phyloP scores from a whole-genome alignment of 1,140 invertebrate genomes.

The Diploscapter pachys region DNA sequence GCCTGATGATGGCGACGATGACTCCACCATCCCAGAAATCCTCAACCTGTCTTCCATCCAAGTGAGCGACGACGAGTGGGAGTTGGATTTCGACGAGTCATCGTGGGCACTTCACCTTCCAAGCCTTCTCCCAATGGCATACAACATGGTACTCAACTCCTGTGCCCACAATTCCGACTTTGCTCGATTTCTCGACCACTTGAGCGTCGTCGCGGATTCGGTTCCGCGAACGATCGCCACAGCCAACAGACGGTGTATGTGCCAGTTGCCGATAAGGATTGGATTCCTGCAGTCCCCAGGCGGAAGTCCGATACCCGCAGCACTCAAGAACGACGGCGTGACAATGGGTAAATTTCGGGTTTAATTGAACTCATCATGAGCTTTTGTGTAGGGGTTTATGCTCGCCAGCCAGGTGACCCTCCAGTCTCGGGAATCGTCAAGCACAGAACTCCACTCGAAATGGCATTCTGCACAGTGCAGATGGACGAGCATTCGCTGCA shows the following conservation, averaged over 20 bases:
- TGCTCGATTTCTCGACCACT: constrained; percentile 25
- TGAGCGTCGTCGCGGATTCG: constrained; percentile 17
- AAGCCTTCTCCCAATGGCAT: constrained; percentile 17
- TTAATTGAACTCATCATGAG: too few species aligned
- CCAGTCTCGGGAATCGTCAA: constrained; percentile 22
- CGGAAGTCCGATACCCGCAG: too few species aligned
- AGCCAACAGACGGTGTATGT: constrained; percentile 28
- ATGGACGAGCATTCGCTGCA: constrained; percentile 16
- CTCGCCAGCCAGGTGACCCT: constrained; percentile 28
- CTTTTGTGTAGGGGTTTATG: constrained; percentile 18
- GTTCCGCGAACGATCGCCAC: constrained; percentile 27
- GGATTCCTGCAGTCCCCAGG: too few species aligned
- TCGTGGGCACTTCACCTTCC: constrained; percentile 12
- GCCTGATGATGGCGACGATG: not conserved
- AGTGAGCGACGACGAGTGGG: constrained; percentile 12
- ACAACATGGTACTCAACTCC: constrained; percentile 23
- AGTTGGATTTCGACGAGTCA: constrained; percentile 23
- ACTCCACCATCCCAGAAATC: not conserved
- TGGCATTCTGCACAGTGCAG: constrained; percentile 27
- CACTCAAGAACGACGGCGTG: too few species aligned
- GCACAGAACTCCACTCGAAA: constrained; percentile 28
- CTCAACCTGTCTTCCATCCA: constrained; percentile 1
- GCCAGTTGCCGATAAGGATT: constrained; percentile 11
- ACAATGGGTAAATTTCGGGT: too few species aligned
- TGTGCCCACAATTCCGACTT: constrained; percentile 13